Conservation (phyloP, 2,888 invertebrate species). For the Selenia dentaria region DNA sequence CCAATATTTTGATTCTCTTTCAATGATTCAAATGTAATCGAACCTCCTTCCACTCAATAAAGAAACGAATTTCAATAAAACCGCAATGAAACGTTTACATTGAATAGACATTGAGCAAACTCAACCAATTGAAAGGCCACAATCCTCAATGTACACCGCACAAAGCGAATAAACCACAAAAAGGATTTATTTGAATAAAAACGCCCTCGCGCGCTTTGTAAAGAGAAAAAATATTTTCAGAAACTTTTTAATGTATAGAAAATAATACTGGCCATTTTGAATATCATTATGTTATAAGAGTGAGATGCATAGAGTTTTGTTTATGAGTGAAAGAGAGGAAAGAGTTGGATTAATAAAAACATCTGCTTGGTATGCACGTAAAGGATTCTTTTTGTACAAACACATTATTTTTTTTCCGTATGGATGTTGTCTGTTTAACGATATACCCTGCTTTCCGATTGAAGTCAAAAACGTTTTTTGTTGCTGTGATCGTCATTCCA, state of each 20-base stretch:
- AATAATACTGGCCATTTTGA: constrained; percentile 71
- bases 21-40: constrained; percentile 42
- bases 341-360: constrained; percentile 54
- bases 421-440: constrained; percentile 17
- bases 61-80: constrained; percentile 24
- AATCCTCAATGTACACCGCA: constrained; percentile 55
- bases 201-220: constrained; percentile 45
- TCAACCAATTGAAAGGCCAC: constrained; percentile 52
- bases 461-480: too few species aligned
- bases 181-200: constrained; percentile 37
- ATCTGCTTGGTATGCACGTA: constrained; percentile 60
- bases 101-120: constrained; percentile 48
- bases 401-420: constrained; percentile 32
- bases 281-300: constrained; percentile 55
- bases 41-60: constrained; percentile 32
- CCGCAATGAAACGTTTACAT: constrained; percentile 43
- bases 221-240: constrained; percentile 53
- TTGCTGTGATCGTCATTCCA: too few species aligned
- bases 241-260: constrained; percentile 57
- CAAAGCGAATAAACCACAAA: constrained; percentile 49
- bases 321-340: constrained; percentile 42
- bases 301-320: constrained; percentile 46
- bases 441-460: too few species aligned
- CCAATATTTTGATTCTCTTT: too few species aligned
- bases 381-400: constrained; percentile 41